Evolutionary conservation across 2,888 invertebrate genomes (phyloP), one percentile per base, ranked within the genome.

Genomic region (Oxytorus armatus): DNA sequence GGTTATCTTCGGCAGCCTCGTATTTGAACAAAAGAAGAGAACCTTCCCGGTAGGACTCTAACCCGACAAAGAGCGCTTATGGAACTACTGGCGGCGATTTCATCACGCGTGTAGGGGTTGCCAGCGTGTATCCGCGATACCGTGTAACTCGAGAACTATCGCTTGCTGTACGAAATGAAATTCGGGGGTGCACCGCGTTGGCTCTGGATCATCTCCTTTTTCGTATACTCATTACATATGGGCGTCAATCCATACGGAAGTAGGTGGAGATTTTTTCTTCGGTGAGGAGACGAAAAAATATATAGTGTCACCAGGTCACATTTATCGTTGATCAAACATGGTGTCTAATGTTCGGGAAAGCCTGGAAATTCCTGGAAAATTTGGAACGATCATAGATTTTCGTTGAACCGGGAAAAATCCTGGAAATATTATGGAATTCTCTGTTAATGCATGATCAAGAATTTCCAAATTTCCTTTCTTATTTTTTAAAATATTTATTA

Each of bases 1-100:
- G 49, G 70, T 77, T 77, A 70, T 77, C 77, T 63, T 70, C 57
- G 77, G 70, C 49, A 29, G 55, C 33, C 53, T 69, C 77, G 23
- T 39, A 53, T 53, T 63, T 55, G 59, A 39, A 77, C 77, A 77
- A 77, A 70, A 55, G 63, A 61, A 53, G 29, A 11, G 36, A 69
- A 63, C 18, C 55, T 63, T 44, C 53, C 33, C 25, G 63, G 49
- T 8, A 29, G 65, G 14, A 4, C 44, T 29, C 53, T 59, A 18
- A 14, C 8, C 49, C 75, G 68, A 75, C 70, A 57, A 76, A 70
- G 77, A 42, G 70, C 61, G 53, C 14, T 33, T 61, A 44, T 29
- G n/a, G 8, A 47, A n/a, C 55, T 57, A 55, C 66, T 49, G 25
- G 53, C 65, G 33, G 16, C 36, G 29, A 76, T 61, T 53, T 49